Base-by-base conservation (phyloP, 2,797 vertebrate genomes). In the Amazona ochrocephala region DNA sequence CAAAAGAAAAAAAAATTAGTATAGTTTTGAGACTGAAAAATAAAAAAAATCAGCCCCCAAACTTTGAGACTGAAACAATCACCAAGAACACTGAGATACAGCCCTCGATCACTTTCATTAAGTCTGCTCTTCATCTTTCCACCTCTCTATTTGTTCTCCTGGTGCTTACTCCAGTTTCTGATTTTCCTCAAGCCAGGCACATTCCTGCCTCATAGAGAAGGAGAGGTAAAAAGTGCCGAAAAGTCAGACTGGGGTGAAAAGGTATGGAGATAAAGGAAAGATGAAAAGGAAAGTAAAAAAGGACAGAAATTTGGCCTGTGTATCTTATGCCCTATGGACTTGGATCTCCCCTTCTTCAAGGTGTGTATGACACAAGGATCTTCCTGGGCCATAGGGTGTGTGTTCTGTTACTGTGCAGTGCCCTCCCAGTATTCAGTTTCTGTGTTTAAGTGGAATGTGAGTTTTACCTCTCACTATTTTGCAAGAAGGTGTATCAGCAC, bases 341-440 rank as follows among this genome's bases (percentile, higher is more conserved):
- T 44, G 41, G 3, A 45, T 42, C 9, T 72, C 45, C 4, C 27
- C 5, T 86, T 84, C 66, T 73, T 18, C 71, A 53, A 23, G 11
- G 2, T n/a, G 4, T 0, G 0, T 21, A 65, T 8, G 20, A 47
- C 20, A 39, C 2, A 8, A 47, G 20, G 7, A 56, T 50, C 27
- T 87, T 77, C 39, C 68, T 83, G n/a, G 20, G 12, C 42, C 4
- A 1, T 39, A 45, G 11, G 6, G 3, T 34, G 13, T 34, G 26
- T 16, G 22, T 68, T 4, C 22, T 62, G 24, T 11, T 23, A 6
- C 21, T 30, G 17, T 56, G 44, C 20, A 70, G 29, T 66, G 21
- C 7, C 11, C 26, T 16, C 4, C 24, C 66, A 67, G 14, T 47
- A 48, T 65, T 71, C 20, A 74, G 51, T 39, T 39, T 18, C 18